Conservation (phyloP, 1,140 invertebrate species). For the Cyclargus thomasi region DNA sequence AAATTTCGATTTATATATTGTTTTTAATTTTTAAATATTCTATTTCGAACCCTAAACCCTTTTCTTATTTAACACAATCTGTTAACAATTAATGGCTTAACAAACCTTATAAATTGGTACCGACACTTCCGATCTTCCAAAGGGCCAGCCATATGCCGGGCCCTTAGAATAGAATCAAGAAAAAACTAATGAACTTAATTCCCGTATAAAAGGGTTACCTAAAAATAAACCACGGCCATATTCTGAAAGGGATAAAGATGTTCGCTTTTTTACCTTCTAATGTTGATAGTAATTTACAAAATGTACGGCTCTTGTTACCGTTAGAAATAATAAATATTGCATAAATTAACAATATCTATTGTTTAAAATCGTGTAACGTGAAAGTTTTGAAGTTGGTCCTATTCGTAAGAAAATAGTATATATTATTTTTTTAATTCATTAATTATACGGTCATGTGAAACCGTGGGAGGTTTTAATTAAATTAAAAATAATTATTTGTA, state of each 20-base stretch:
- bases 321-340: not conserved
- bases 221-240: not conserved
- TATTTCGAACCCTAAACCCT: not conserved
- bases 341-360: not conserved
- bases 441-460: not conserved
- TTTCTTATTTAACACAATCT: not conserved
- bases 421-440: not conserved
- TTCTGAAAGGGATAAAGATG: not conserved
- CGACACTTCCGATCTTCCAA: constrained; percentile 2
- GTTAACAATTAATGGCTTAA: constrained; percentile 3
- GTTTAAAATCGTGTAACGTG: not conserved
- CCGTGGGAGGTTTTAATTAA: not conserved
- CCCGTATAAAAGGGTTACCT: constrained; percentile 2
- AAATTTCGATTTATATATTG: too few relatives aligned
- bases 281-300: too few relatives aligned
- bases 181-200: constrained; percentile 1
- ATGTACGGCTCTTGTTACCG: not conserved
- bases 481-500: not conserved
- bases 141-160: not conserved
- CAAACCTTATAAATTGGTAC: constrained; percentile 1
- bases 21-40: too few relatives aligned
- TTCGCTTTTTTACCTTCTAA: not conserved
- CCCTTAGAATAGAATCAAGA: not conserved
- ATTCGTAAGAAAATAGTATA: not conserved
- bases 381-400: not conserved